Conservation (phyloP, 2,888 invertebrate genomes). For the Nephrotoma guestfalica region DNA sequence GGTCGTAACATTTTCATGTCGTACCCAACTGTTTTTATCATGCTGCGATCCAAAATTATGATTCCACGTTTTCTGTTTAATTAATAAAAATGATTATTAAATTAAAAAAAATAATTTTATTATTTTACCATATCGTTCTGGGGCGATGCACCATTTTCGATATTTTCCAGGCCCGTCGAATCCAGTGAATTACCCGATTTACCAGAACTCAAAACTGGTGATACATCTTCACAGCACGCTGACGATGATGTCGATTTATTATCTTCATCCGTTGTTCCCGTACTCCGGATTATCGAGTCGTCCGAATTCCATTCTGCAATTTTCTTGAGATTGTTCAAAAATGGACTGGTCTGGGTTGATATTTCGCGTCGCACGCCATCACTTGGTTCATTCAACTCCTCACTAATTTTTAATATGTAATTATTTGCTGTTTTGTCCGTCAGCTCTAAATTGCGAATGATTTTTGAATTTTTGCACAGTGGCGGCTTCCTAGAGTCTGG, state of each 20-base stretch:
- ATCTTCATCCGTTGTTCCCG: slow-evolving; percentile 33
- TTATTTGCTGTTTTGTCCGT: background rate
- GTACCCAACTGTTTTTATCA: slow-evolving; percentile 6
- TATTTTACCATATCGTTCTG: slow-evolving; percentile 30
- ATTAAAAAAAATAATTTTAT: slow-evolving; percentile 16
- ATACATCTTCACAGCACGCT: slow-evolving; percentile 29
- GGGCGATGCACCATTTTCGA: slow-evolving; percentile 30
- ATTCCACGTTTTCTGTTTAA: slow-evolving; percentile 5
- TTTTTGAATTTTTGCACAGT: background rate
- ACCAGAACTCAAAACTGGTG: slow-evolving; percentile 28
- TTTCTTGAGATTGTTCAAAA: slow-evolving; percentile 26
- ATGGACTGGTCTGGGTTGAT: slow-evolving; percentile 16
- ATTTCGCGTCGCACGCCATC: background rate
- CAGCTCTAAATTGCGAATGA: background rate
- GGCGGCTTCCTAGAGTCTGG: background rate
- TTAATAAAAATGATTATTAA: background rate
- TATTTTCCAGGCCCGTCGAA: slow-evolving; percentile 26
- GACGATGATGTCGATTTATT: slow-evolving; percentile 32
- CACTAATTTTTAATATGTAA: slow-evolving; percentile 13
- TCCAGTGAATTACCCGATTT: slow-evolving; percentile 31
- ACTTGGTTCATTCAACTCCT: slow-evolving; percentile 9
- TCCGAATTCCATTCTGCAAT: slow-evolving; percentile 33
- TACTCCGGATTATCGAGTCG: slow-evolving; percentile 31
- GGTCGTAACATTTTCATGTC: slow-evolving; percentile 8
- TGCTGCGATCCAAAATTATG: background rate